Conservation (phyloP, 1,140 invertebrate genomes). For the Hirudo medicinalis region DNA sequence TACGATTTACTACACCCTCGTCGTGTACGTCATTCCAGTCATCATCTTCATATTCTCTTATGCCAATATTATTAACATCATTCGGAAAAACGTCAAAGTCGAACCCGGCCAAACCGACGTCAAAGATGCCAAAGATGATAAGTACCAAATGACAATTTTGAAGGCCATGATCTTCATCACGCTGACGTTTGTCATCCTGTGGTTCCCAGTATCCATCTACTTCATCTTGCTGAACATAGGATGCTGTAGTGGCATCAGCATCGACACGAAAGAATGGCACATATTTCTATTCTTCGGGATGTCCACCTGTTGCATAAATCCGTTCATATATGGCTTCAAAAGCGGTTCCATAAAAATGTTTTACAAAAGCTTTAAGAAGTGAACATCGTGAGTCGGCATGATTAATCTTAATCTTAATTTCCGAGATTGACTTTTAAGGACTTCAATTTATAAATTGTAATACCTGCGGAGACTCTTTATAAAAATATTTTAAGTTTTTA, state of each 20-base stretch:
- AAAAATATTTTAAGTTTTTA: no score
- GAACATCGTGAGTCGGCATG: neutral
- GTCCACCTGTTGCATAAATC: neutral
- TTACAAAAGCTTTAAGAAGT: neutral
- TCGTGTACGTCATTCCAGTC: conserved; percentile 2
- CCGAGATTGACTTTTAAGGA: no score
- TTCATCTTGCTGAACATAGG: conserved; percentile 1
- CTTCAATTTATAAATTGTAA: no score
- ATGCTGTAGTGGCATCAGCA: neutral
- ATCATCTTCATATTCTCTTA: neutral
- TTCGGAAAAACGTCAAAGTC: neutral
- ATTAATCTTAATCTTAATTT: no score
- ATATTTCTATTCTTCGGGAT: neutral
- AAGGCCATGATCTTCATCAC: conserved; percentile 7
- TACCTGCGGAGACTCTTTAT: no score
- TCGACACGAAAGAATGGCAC: neutral
- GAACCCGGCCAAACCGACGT: neutral
- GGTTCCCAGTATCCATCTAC: neutral
- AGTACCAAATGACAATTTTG: neutral
- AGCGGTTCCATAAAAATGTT: neutral
- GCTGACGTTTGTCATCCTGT: neutral
- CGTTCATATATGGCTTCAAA: conserved; percentile 5
- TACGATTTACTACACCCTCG: neutral
- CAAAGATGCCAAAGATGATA: neutral
- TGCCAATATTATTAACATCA: neutral